Evolutionary conservation across 2,113 vertebrate genomes (phyloP), one percentile per base, ranked within the genome.

Genomic region (Xenus cinereus): DNA sequence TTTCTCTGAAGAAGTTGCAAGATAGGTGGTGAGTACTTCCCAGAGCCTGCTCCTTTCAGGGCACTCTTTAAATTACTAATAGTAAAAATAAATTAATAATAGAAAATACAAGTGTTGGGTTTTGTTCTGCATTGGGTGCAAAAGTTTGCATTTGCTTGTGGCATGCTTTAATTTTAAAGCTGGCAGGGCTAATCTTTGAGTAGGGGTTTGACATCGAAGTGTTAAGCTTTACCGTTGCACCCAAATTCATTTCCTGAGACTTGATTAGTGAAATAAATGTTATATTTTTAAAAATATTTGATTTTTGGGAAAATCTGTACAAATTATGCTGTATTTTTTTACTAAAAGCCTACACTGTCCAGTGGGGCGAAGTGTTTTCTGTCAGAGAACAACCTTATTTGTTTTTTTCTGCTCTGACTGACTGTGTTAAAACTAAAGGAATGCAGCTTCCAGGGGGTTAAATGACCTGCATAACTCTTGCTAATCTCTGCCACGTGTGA

Each of bases 21-120:
- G 79, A 95, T 95, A 96, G 95, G 97, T 92, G 96, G 97, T 97
- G 78, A 97, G 96, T 95, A 82, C 62, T 68, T 75, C 8, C 10
- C 69, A 62, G 41, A 74, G 21, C 20, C n/a, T 93, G 28, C 27
- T 87, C 2, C 53, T 84, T 89, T 91, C 16, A 53, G 81, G 54
- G 18, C 45, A 43, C 15, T 68, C 15, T 53, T 39, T 57, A 46
- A 62, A n/a, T 77, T 46, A 72, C 33, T 51, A 73, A 46, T 51
- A 73, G 37, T 43, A 80, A 93, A 84, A 60, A 54, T 45, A 54
- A 89, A 76, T 57, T 23, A 71, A n/a, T 59, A 39, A 32, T 54
- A 64, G 51, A 39, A 93, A 84, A 59, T 39, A 11, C 10, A 63
- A 35, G 14, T 16, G 13, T 23, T 84, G 12, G 1, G 2, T 69